Evolutionary conservation across 2,888 invertebrate species (phyloP).

Genomic region (Thalpophila matura): DNA sequence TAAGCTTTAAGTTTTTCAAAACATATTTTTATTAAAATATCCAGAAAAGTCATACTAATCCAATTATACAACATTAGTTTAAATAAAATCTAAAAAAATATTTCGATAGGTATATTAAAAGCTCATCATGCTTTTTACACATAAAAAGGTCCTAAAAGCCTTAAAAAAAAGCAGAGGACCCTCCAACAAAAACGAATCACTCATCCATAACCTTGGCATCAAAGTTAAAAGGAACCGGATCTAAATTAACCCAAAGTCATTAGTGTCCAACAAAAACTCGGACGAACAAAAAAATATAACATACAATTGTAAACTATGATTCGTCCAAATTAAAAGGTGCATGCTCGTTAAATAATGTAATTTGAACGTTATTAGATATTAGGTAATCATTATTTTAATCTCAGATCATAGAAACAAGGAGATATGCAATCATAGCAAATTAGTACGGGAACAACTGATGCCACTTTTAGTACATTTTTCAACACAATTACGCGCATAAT

Average conservation of each 20-base stretch:
- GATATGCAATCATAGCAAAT: too few relatives aligned
- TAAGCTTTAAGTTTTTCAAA: too few relatives aligned
- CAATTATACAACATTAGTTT: too few relatives aligned
- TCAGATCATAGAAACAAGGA: too few relatives aligned
- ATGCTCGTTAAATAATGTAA: constrained; percentile 41
- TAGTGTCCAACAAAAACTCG: constrained; percentile 51
- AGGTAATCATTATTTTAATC: constrained; percentile 41
- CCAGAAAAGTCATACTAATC: too few relatives aligned
- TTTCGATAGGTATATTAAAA: too few relatives aligned
- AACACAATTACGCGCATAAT: too few relatives aligned
- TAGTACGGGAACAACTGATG: too few relatives aligned
- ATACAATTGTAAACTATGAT: constrained; percentile 35
- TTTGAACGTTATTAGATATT: constrained; percentile 49
- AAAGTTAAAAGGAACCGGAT: constrained; percentile 53
- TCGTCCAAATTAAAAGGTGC: constrained; percentile 45
- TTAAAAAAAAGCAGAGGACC: background rate
- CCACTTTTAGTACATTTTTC: too few relatives aligned
- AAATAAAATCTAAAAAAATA: too few relatives aligned
- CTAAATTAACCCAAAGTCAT: constrained; percentile 43
- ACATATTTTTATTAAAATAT: too few relatives aligned
- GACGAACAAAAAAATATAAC: constrained; percentile 48
- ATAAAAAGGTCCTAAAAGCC: background rate
- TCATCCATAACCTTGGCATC: constrained; percentile 43
- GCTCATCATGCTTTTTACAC: background rate
- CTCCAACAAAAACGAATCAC: constrained; percentile 14